Evolutionary conservation across 92 coral and sea anemone genomes (phyloP), one percentile per base, ranked within the genome.

Genomic region (Umimayanthus chanpuru): DNA sequence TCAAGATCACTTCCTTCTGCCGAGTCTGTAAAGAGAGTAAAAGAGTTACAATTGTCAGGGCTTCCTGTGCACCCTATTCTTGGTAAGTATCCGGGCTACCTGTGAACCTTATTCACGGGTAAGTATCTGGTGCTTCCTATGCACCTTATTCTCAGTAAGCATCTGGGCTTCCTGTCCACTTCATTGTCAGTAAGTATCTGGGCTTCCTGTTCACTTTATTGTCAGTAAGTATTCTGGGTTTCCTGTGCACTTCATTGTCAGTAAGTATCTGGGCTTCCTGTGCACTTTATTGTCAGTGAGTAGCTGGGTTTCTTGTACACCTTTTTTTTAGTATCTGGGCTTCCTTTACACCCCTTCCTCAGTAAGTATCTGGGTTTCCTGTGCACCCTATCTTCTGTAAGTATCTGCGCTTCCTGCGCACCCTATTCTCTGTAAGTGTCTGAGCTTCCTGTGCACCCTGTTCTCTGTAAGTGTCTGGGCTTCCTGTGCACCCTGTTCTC

Each of bases 1-100:
- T 97, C 99, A 79, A 93, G 99, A 77, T 92, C 96, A 3, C 86
- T 81, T 8, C 93, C 99, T 23, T 97, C 99, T 9, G 85, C 98
- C 3, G 99, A 97, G 73, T 97, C 99, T 12, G 97, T 94, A 78
- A 97, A 97, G 82, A 84, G 99, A 84, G 91, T 94, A 25, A 97
- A 97, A 55, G 93, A 91, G 56, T 81, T 95, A 23, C 87, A 87
- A 66, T 40, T 88, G 25, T 53, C 90, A 2, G 49, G 90, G 12
- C 84, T 95, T 12, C 90, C 94, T 29, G 84, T 88, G 26, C 99
- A 97, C 82, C 99, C 99, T 8, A 49, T 91, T 2, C 78, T 97
- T 66, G 91, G 98, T 95, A 85, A 91, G 91, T 64, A 14, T 32
- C 7, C 20, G 58, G 58, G 58, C 58, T 53, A 11, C 58, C 16